A percentile compares a stretch with the other conserved stretches of the same genome.
Conservation (phyloP, 1,140 invertebrate genomes). For the Cherax quadricarinatus region DNA sequence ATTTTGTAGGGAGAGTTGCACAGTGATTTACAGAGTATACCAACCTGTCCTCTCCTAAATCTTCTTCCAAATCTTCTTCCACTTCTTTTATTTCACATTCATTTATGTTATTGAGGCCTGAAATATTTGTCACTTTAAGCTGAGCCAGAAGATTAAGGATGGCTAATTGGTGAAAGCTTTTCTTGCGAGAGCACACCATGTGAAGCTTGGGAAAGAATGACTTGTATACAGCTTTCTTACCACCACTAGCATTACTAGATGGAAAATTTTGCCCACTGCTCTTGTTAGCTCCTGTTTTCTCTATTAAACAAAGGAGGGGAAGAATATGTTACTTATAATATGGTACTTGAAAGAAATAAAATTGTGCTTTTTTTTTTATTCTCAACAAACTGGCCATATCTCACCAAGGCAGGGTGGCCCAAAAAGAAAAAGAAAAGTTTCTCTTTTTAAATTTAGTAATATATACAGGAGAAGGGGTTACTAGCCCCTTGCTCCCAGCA, state of each 20-base stretch:
- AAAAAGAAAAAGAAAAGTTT: too few relatives aligned
- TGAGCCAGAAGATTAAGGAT: constrained; percentile 42
- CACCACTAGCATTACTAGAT: not conserved
- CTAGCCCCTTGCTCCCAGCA: too few relatives aligned
- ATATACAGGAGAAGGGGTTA: too few relatives aligned
- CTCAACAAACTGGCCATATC: too few relatives aligned
- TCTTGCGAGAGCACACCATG: constrained; percentile 52
- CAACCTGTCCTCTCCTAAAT: not conserved
- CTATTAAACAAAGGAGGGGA: not conserved
- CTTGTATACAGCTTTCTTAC: constrained; percentile 42
- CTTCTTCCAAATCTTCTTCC: constrained; percentile 46
- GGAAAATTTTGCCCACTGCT: not conserved
- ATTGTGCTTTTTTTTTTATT: too few relatives aligned
- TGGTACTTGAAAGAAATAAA: too few relatives aligned
- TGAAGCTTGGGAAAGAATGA: constrained; percentile 70
- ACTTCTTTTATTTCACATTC: constrained; percentile 3
- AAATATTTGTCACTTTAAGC: not conserved
- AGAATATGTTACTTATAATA: not conserved
- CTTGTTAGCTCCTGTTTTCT: not conserved
- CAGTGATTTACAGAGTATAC: not conserved
- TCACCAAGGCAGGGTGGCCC: too few relatives aligned
- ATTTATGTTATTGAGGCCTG: not conserved
- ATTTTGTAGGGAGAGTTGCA: too few relatives aligned
- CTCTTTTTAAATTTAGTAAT: too few relatives aligned
- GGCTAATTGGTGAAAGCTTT: constrained; percentile 53